Evolutionary conservation across 2,797 vertebrate genomes (phyloP).

Genomic region (Takifugu ocellatus): DNA sequence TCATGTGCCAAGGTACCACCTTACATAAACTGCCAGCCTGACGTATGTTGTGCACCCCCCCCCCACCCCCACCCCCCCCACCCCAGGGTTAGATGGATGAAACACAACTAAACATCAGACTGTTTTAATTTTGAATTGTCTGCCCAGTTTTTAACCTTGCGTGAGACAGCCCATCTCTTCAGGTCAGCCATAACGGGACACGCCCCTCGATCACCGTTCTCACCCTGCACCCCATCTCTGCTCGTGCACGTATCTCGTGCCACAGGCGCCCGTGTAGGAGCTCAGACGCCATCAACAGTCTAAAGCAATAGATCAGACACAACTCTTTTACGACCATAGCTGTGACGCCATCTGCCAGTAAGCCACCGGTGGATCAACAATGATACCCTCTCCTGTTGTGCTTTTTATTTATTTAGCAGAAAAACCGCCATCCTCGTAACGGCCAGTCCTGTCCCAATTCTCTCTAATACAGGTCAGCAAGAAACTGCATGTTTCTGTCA

Average conservation of each 20-base stretch:
- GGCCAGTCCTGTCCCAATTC: no score
- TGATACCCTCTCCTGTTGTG: slow-evolving; percentile 44
- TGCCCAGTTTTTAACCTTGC: no score
- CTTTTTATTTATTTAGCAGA: slow-evolving; percentile 34
- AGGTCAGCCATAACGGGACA: no score
- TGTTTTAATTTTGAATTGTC: neutral
- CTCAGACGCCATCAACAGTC: slow-evolving; percentile 77
- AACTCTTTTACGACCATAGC: slow-evolving; percentile 84
- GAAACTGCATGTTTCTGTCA: slow-evolving; percentile 90
- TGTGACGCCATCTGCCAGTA: slow-evolving; percentile 78
- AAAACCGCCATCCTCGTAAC: slow-evolving; percentile 55
- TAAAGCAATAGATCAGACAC: slow-evolving; percentile 76
- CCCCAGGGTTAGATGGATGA: slow-evolving; percentile 47
- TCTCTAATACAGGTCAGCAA: no score
- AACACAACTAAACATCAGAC: neutral
- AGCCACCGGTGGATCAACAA: slow-evolving; percentile 40
- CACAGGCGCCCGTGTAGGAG: slow-evolving; percentile 22
- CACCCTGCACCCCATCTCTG: no score
- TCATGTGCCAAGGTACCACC: slow-evolving; percentile 79
- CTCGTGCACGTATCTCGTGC: no score
- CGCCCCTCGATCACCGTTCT: no score
- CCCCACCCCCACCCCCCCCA: slow-evolving; percentile 13
- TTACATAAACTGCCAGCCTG: slow-evolving; percentile 69
- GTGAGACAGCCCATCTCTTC: no score
- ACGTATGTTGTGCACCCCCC: slow-evolving; percentile 29